A percentile compares a stretch with the other conserved stretches of the same genome.
phyloP scores from a whole-genome alignment of 2,888 invertebrate genomes.

The Punctoribates punctum region DNA sequence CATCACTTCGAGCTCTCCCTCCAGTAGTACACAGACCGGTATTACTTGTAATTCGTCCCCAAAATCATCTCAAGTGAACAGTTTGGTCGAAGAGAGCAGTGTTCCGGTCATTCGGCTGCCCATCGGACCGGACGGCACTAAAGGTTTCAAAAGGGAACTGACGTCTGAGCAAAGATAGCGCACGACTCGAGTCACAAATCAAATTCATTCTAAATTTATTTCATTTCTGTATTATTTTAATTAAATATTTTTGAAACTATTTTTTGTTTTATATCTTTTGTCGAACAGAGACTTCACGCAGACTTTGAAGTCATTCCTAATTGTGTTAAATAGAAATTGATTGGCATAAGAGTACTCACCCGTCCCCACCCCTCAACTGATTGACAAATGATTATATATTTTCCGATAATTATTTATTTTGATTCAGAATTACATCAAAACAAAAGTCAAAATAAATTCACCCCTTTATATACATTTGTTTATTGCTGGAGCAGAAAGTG shows the following conservation, averaged over 20 bases:
- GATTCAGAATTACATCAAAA: too few species aligned
- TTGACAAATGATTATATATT: too few species aligned
- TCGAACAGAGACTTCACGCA: too few species aligned
- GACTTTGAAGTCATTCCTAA: too few species aligned
- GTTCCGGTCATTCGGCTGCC: slow-evolving; percentile 46
- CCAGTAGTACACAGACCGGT: background rate
- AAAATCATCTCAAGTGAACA: too few species aligned
- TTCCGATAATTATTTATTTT: too few species aligned
- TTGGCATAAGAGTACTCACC: too few species aligned
- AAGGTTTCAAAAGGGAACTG: slow-evolving; percentile 43
- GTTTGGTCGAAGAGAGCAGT: slow-evolving; percentile 4
- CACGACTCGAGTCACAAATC: background rate
- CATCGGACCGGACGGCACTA: slow-evolving; percentile 47
- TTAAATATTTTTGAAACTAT: background rate
- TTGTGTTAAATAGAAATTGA: too few species aligned
- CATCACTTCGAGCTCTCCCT: background rate
- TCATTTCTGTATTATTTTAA: slow-evolving; percentile 1
- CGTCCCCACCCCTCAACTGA: too few species aligned
- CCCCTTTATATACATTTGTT: too few species aligned
- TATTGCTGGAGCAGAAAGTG: too few species aligned
- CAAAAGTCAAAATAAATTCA: too few species aligned
- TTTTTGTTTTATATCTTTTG: background rate
- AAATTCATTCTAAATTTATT: background rate
- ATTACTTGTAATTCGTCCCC: background rate
- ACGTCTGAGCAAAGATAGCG: slow-evolving; percentile 1